Evolutionary conservation across 2,113 vertebrate species (phyloP), one percentile per base, ranked within the genome.

Genomic region (Glaucomys volans): DNA sequence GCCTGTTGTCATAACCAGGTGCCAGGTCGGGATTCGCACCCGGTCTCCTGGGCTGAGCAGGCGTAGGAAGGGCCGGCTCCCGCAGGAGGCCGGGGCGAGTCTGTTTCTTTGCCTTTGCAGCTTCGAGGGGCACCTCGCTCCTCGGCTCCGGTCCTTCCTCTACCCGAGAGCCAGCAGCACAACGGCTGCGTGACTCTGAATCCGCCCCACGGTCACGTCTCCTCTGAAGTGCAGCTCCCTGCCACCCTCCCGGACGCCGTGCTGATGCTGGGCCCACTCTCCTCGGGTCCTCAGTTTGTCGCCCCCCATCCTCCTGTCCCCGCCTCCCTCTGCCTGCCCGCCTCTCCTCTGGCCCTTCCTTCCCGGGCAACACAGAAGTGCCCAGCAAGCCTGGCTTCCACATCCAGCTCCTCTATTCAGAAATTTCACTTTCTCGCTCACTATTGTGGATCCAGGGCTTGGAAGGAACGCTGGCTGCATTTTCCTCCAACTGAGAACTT

Each of bases 21-120:
- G n/a, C n/a, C n/a, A n/a, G n/a, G 20, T 26, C 22, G 32, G 82
- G 40, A 5, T 50, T 8, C 35, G 0, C 4, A 37, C 2, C 0
- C 0, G 1, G 37, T 32, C 62, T 30, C 52, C 24, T 14, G 62
- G 69, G 32, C 42, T 76, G 2, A 22, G 22, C 0, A 32, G 40
- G 69, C 6, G 0, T 18, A 71, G 0, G 0, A 32, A 11, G 26
- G 59, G 42, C 71, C 57, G 76, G 3, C 28, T 50, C 52, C 62
- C 32, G 37, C 44, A 4, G 28, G 20, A 1, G 6, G 40, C 18
- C 12, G 40, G 12, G 18, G 11, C 28, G 35, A 7, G 13, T 2
- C 62, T 0, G 0, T 18, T 52, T 37, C n/a, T n/a, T 44, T 0
- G 6, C 20, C 32, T 57, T 75, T 18, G 80, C 30, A 44, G 44